Conservation (phyloP, 2,797 vertebrate species). For the Zalophus californianus region DNA sequence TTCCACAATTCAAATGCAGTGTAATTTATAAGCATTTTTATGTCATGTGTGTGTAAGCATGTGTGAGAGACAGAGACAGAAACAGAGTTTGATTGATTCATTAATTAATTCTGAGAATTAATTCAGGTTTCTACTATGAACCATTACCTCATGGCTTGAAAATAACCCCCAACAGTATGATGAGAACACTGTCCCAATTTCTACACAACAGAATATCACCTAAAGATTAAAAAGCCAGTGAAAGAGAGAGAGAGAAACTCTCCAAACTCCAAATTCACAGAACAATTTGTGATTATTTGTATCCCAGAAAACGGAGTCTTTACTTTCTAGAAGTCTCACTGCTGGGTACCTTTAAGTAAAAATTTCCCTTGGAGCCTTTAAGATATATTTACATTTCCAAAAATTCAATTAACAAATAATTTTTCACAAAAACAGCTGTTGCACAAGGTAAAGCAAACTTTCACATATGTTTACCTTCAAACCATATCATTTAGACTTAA, state of each 20-base stretch:
- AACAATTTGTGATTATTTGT: slow-evolving; percentile 18
- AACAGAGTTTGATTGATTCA: not conserved
- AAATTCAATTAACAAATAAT: slow-evolving; percentile 46
- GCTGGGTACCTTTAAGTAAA: slow-evolving; percentile 46
- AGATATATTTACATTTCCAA: slow-evolving; percentile 59
- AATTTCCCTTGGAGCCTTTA: slow-evolving; percentile 28
- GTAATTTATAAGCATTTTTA: slow-evolving; percentile 25
- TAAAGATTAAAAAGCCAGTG: not conserved
- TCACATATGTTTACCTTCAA: slow-evolving; percentile 7
- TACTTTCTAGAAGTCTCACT: slow-evolving; percentile 10
- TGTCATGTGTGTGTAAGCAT: not conserved
- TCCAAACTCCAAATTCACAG: slow-evolving; percentile 48
- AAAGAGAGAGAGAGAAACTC: not conserved
- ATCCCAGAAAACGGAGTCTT: not conserved
- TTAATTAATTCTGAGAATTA: slow-evolving; percentile 15
- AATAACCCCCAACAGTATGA: not conserved
- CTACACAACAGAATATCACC: not conserved
- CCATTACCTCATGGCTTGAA: slow-evolving; percentile 46
- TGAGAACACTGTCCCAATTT: slow-evolving; percentile 34
- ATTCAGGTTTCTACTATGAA: not conserved
- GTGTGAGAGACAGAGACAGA: not conserved
- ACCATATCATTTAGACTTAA: slow-evolving; percentile 9
- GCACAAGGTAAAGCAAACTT: not conserved
- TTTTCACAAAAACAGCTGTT: slow-evolving; percentile 55
- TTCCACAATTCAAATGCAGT: slow-evolving; percentile 11